phyloP scores from a whole-genome alignment of 2,888 invertebrate genomes.

The Perizoma flavofasciatum region DNA sequence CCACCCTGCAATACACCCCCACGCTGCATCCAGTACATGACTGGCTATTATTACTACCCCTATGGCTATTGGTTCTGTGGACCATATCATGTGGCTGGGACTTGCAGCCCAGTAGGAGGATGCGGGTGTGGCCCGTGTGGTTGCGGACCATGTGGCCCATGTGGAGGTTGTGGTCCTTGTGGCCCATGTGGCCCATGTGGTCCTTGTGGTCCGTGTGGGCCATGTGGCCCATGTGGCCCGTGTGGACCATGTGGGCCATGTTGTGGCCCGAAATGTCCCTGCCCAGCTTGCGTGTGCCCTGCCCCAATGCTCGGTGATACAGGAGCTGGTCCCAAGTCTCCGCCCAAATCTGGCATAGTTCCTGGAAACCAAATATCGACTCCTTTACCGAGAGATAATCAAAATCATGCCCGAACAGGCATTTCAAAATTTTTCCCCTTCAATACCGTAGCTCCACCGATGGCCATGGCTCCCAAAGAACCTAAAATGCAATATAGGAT shows the following conservation, averaged over 20 bases:
- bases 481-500: slow-evolving; percentile 14
- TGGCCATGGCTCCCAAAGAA: slow-evolving; percentile 25
- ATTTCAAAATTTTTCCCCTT: slow-evolving; percentile 55
- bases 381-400: slow-evolving; percentile 21
- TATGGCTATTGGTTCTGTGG: slow-evolving; percentile 74
- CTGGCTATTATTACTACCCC: slow-evolving; percentile 73
- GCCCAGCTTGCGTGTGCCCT: slow-evolving; percentile 33
- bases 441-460: slow-evolving; percentile 32
- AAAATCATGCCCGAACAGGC: slow-evolving; percentile 27
- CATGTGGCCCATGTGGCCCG: slow-evolving; percentile 3
- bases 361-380: slow-evolving; percentile 33
- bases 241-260: slow-evolving; percentile 8
- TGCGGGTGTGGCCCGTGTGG: slow-evolving; percentile 30
- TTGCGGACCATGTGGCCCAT: slow-evolving; percentile 20
- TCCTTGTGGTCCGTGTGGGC: slow-evolving; percentile 8
- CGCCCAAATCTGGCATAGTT: slow-evolving; percentile 22
- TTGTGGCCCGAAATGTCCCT: slow-evolving; percentile 33
- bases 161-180: slow-evolving; percentile 17
- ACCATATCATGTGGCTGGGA: slow-evolving; percentile 64
- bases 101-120: slow-evolving; percentile 50
- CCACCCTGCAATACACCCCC: slow-evolving; percentile 66
- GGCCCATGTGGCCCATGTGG: slow-evolving; percentile 17
- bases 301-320: slow-evolving; percentile 14
- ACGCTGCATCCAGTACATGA: slow-evolving; percentile 67
- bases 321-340: slow-evolving; percentile 7